phyloP scores from a whole-genome alignment of 1,140 invertebrate species.

The Philopotamus ludificatus region DNA sequence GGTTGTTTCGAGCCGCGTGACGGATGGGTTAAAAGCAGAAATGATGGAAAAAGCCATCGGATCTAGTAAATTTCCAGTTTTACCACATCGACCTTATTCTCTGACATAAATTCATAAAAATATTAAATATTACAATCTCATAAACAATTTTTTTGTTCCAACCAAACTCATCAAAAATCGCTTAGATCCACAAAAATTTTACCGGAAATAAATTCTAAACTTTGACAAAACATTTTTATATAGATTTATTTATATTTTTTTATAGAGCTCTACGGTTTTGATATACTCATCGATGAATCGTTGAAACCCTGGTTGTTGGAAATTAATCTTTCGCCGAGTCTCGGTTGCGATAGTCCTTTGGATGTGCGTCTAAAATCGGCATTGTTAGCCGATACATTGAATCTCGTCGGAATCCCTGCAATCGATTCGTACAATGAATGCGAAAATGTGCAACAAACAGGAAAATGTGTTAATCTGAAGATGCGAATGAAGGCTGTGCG shows the following conservation, averaged over 20 bases:
- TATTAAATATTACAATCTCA: too few species aligned
- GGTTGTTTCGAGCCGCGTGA: too few species aligned
- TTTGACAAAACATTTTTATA: too few species aligned
- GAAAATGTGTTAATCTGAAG: conserved; percentile 40
- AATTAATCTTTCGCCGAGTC: conserved; percentile 84
- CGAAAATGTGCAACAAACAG: conserved; percentile 26
- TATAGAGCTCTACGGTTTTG: conserved; percentile 93
- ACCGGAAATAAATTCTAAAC: too few species aligned
- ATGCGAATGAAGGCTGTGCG: conserved; percentile 53
- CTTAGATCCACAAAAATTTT: too few species aligned
- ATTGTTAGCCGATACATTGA: conserved; percentile 85
- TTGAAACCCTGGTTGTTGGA: conserved; percentile 93
- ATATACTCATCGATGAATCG: conserved; percentile 87
- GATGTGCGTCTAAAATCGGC: conserved; percentile 92
- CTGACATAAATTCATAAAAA: too few species aligned
- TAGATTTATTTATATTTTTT: conserved; percentile 2
- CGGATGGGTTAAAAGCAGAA: too few species aligned
- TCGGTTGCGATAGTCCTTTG: conserved; percentile 89
- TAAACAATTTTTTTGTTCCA: too few species aligned
- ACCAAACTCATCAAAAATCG: too few species aligned
- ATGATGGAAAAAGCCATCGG: too few species aligned
- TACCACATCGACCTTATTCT: too few species aligned
- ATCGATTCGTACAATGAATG: conserved; percentile 62
- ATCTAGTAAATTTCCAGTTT: too few species aligned
- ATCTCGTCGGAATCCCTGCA: conserved; percentile 82